phyloP scores from a whole-genome alignment of 2,888 invertebrate genomes.

The Gryllus longicercus region DNA sequence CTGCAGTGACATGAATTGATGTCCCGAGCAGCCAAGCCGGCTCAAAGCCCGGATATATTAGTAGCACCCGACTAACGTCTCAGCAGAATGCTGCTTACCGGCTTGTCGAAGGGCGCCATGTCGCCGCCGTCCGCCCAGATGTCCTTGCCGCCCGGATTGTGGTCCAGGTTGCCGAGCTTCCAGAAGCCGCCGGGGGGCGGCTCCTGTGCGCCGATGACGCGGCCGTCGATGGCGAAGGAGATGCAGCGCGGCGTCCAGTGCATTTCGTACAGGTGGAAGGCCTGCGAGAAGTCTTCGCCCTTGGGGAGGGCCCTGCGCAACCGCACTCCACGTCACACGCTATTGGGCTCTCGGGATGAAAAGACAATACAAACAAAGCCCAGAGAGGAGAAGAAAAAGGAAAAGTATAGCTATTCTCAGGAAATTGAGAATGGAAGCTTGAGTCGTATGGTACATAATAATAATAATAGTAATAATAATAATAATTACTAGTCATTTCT shows the following conservation, averaged over 20 bases:
- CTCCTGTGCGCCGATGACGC: conserved; percentile 28
- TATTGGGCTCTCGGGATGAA: too few relatives aligned
- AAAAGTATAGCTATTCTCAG: too few relatives aligned
- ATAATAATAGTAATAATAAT: too few relatives aligned
- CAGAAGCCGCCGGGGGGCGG: conserved; percentile 36
- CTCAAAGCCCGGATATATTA: too few relatives aligned
- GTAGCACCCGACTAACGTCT: too few relatives aligned
- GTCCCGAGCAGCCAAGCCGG: too few relatives aligned
- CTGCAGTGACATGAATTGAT: too few relatives aligned
- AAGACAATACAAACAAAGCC: neutral
- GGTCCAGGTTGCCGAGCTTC: conserved; percentile 35
- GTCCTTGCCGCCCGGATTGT: conserved; percentile 36
- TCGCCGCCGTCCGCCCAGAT: conserved; percentile 39
- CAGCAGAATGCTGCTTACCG: conserved; percentile 26
- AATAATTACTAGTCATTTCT: too few relatives aligned
- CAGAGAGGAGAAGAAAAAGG: too few relatives aligned
- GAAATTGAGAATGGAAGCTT: too few relatives aligned
- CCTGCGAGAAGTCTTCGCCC: conserved; percentile 38
- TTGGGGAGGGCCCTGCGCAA: neutral
- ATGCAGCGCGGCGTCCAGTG: conserved; percentile 41
- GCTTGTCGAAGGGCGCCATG: conserved; percentile 41
- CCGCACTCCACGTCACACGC: too few relatives aligned
- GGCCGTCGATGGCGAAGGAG: conserved; percentile 33
- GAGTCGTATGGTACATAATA: too few relatives aligned
- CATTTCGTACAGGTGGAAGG: conserved; percentile 41